Conservation (phyloP, 2,888 invertebrate species). For the Drosophila picticornis region DNA sequence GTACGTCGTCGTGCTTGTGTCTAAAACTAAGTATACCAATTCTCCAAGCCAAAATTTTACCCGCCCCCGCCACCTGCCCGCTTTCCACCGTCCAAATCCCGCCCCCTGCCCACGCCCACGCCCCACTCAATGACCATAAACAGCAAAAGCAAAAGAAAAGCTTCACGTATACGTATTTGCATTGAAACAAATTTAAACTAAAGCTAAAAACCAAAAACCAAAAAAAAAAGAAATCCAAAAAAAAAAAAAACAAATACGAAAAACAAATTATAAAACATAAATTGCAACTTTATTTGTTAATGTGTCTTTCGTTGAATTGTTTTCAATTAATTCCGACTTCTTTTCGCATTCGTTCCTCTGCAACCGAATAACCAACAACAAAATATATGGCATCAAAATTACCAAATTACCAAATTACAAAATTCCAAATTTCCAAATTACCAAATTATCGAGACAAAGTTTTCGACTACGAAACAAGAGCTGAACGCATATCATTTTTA, state of each 20-base stretch:
- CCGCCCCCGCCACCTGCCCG: not conserved
- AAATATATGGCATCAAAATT: constrained; percentile 36
- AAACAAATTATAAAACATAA: constrained; percentile 19
- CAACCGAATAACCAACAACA: constrained; percentile 22
- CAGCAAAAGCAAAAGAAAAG: constrained; percentile 60
- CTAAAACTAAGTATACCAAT: constrained; percentile 69
- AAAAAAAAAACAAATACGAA: not conserved
- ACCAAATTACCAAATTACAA: too few relatives aligned
- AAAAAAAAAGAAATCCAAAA: not conserved
- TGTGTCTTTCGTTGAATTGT: constrained; percentile 24
- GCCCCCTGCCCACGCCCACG: not conserved
- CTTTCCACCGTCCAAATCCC: not conserved
- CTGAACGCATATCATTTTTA: constrained; percentile 33
- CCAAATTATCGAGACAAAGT: constrained; percentile 5
- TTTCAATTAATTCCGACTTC: constrained; percentile 14
- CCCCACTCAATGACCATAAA: constrained; percentile 20
- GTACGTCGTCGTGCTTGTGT: constrained; percentile 78
- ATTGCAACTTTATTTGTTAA: constrained; percentile 39
- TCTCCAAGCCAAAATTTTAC: constrained; percentile 35
- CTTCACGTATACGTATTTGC: constrained; percentile 52
- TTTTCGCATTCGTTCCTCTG: constrained; percentile 12
- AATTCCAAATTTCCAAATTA: too few relatives aligned
- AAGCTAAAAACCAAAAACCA: constrained; percentile 8
- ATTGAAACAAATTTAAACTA: constrained; percentile 36
- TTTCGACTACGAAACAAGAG: constrained; percentile 19